Base-by-base conservation (phyloP, 2,888 invertebrate genomes). In the Parapristionchus giblindavisi region DNA sequence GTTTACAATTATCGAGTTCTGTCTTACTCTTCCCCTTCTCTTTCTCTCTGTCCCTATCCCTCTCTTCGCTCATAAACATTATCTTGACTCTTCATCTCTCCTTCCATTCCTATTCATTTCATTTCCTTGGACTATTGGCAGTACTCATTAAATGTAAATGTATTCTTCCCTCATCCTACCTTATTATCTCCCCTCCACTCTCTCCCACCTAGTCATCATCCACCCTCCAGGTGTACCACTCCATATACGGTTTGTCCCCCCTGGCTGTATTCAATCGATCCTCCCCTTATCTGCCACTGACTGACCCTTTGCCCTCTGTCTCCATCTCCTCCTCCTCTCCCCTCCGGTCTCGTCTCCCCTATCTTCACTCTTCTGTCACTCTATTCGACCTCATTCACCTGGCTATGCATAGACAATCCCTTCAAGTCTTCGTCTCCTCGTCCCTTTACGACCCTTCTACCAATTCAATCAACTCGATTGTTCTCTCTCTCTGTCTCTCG, bases 231-330 rank as follows among this genome's bases (percentile, higher is more conserved):
- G 48, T 48, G 21, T 11, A 48, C 48, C 48, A 48, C 11, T 14
- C 48, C 48, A 21, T 21, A 11, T 14, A 21, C 21, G 48, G 21
- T 48, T 14, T 21, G 14, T 48, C 48, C 48, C 48, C 48, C 48
- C 21, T 48, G 14, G 48, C 48, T 21, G 11, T 21, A 11, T 48
- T 68, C 68, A 36, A 52, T 68, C 68, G 51, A 48, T 68, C 34
- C n/a, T n/a, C n/a, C 14, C 68, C 68, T 68, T 68, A 48, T 68
- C 68, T 68, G 51, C 68, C 65, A 40, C 66, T 48, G 43, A 34
- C 34, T 68, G 68, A 68, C 68, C 52, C 68, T 68, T 52, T 52
- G 24, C 63, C 63, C 63, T 43, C 63, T 65, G 63, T 43, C 27
- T 21, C 43, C 63, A 24, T 40, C 27, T 24, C 43, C 40, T 4